These are phyloP conservation scores for Schlechtendalia chinensis DNA, from an alignment of 1,140 invertebrate genomes.

Conservation along the genomic window DNA sequence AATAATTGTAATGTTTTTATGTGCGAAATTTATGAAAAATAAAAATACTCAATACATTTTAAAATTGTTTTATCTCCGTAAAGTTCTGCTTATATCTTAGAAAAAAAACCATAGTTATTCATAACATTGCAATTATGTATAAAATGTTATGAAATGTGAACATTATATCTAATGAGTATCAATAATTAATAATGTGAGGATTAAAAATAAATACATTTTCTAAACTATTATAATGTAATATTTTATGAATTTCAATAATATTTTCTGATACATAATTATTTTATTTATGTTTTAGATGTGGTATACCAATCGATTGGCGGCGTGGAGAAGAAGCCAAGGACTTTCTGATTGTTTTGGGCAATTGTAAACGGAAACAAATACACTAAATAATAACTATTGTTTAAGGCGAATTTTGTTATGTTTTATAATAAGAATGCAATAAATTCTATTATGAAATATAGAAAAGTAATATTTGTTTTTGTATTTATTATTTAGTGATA, in stretches of 20 bases:
- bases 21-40: too few species aligned
- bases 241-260: neutral
- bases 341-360: constrained; percentile 57
- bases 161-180: too few species aligned
- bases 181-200: too few species aligned
- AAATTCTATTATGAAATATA: neutral
- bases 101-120: too few species aligned
- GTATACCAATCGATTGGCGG: constrained; percentile 59
- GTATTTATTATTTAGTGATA: constrained; percentile 16
- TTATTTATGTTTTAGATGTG: constrained; percentile 57
- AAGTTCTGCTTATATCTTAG: too few species aligned
- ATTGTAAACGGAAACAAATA: constrained; percentile 11
- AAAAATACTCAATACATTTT: too few species aligned
- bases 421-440: constrained; percentile 4
- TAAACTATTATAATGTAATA: neutral
- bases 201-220: neutral
- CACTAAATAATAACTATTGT: constrained; percentile 5
- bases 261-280: neutral
- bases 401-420: constrained; percentile 1
- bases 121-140: too few species aligned
- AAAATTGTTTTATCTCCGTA: too few species aligned
- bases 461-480: neutral
- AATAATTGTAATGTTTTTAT: too few species aligned
- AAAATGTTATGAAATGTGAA: too few species aligned
- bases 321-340: constrained; percentile 60